These are phyloP conservation scores for Solea senegalensis DNA, from an alignment of 2,113 vertebrate species.

Conservation along the genomic window DNA sequence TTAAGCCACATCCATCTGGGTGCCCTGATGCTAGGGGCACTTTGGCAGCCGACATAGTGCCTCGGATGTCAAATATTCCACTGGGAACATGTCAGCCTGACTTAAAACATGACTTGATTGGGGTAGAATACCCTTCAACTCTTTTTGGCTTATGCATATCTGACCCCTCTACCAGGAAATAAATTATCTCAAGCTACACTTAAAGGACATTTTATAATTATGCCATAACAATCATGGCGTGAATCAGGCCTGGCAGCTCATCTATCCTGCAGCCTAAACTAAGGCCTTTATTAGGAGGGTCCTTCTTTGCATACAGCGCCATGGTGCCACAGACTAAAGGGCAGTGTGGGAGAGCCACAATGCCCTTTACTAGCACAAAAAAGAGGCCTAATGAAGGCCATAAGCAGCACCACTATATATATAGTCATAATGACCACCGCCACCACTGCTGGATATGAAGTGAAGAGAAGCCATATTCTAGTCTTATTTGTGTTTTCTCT, in stretches of 20 bases:
- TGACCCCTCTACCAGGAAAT: slow-evolving; percentile 51
- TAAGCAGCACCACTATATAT: slow-evolving; percentile 57
- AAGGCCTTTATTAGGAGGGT: slow-evolving; percentile 60
- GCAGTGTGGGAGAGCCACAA: slow-evolving; percentile 47
- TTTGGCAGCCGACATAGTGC: slow-evolving; percentile 70
- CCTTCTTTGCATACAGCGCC: slow-evolving; percentile 59
- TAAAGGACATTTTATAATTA: slow-evolving; percentile 60
- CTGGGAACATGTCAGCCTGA: slow-evolving; percentile 66
- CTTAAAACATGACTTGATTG: slow-evolving; percentile 61
- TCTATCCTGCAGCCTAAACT: slow-evolving; percentile 54
- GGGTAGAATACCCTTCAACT: slow-evolving; percentile 66
- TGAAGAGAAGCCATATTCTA: slow-evolving; percentile 9
- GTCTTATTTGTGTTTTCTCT: slow-evolving; percentile 56
- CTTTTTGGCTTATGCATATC: slow-evolving; percentile 54
- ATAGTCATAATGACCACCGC: slow-evolving; percentile 63
- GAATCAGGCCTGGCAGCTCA: slow-evolving; percentile 62
- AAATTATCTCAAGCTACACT: slow-evolving; percentile 52
- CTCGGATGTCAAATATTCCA: slow-evolving; percentile 68
- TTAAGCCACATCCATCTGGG: slow-evolving; percentile 74
- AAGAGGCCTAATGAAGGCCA: slow-evolving; percentile 72
- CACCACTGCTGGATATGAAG: slow-evolving; percentile 20
- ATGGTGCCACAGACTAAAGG: slow-evolving; percentile 60
- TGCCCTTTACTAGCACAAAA: slow-evolving; percentile 66
- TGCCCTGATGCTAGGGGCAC: slow-evolving; percentile 74
- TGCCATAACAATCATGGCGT: slow-evolving; percentile 57